Evolutionary conservation across 64 coral and sea anemone genomes (phyloP).

Genomic region (Hydrozoanthus tunicans): DNA sequence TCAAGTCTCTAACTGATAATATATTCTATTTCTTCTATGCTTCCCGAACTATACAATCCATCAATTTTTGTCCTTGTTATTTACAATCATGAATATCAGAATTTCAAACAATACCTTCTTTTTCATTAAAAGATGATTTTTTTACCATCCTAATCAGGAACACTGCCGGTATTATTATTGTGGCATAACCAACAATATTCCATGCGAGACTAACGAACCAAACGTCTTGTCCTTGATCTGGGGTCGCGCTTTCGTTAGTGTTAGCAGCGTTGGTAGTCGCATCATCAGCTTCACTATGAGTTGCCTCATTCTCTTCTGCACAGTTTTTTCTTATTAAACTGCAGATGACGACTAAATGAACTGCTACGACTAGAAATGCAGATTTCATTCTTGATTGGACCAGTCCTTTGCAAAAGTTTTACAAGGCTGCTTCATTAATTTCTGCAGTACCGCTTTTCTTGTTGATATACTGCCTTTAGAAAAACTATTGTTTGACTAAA

Average conservation of each 20-base stretch:
- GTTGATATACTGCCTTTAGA: background rate
- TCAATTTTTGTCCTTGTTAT: background rate
- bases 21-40: no score
- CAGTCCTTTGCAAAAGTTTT: no score
- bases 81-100: background rate
- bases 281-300: background rate
- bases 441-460: background rate
- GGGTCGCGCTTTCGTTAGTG: background rate
- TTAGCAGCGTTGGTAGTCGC: background rate
- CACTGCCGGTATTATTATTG: constrained; percentile 75
- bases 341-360: constrained; percentile 25
- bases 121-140: constrained; percentile 96
- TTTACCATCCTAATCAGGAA: constrained; percentile 89
- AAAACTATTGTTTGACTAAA: background rate
- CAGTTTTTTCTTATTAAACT: background rate
- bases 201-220: constrained; percentile 82
- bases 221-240: constrained; percentile 11
- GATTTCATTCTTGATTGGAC: constrained; percentile 6
- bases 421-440: background rate
- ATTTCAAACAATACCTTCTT: constrained; percentile 42
- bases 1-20: no score
- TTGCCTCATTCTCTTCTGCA: background rate
- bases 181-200: constrained; percentile 95
- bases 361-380: background rate
- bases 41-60: no score